Evolutionary conservation across 2,113 vertebrate genomes (phyloP).

Genomic region (Pogonocichla stellata): DNA sequence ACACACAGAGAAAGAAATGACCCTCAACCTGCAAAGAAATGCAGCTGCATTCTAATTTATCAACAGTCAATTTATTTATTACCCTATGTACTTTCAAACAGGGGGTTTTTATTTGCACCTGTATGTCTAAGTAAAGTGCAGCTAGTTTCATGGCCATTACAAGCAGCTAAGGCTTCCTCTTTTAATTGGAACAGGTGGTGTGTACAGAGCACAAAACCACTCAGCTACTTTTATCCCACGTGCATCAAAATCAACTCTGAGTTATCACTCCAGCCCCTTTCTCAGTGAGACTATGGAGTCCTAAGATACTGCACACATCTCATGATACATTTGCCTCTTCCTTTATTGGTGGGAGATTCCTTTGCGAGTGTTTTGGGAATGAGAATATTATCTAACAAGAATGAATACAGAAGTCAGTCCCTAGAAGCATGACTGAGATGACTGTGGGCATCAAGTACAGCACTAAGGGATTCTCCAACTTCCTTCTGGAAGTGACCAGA

Average conservation of each 20-base stretch:
- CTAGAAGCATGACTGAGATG: not conserved
- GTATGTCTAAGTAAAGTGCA: not conserved
- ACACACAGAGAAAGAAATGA: not conserved
- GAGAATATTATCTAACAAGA: not conserved
- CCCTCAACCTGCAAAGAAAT: not conserved
- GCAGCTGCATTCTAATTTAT: not conserved
- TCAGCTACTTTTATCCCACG: not conserved
- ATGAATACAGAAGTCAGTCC: not conserved
- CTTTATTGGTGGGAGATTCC: not conserved
- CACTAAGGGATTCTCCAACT: not conserved
- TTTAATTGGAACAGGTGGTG: constrained; percentile 52
- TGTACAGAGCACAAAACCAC: not conserved
- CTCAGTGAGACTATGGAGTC: not conserved
- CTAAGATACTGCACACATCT: not conserved
- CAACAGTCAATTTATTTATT: not conserved
- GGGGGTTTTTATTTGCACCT: constrained; percentile 1
- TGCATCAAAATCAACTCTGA: not conserved
- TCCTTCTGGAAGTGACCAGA: not conserved
- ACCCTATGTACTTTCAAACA: not conserved
- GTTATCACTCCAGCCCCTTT: not conserved
- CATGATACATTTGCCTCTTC: not conserved
- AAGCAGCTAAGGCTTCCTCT: constrained; percentile 49
- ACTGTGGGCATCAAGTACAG: not conserved
- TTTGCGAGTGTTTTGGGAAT: not conserved
- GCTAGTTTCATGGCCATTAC: constrained; percentile 14